These are phyloP conservation scores for Morpho deidamia DNA, from an alignment of 2,888 invertebrate genomes.

Conservation along the genomic window DNA sequence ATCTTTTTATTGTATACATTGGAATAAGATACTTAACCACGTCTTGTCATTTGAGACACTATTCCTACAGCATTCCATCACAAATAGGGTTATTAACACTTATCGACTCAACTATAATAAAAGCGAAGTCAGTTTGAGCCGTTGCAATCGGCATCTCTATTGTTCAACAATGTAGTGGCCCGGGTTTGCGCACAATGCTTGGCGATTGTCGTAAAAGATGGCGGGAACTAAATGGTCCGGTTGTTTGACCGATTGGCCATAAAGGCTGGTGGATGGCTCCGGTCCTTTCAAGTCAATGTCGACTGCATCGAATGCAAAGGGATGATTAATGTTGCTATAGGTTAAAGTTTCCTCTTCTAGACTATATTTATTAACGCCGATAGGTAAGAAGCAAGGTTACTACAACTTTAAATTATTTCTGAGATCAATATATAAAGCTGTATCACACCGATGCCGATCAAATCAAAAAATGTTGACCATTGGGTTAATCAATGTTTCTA, in stretches of 20 bases:
- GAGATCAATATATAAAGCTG: no score
- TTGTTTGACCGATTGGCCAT: conserved; percentile 58
- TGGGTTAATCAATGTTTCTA: no score
- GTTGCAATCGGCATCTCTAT: conserved; percentile 38
- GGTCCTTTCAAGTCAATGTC: conserved; percentile 40
- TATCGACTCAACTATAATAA: conserved; percentile 27
- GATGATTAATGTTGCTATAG: conserved; percentile 46
- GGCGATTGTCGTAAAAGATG: conserved; percentile 53
- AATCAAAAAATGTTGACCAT: no score
- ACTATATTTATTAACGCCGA: conserved; percentile 37
- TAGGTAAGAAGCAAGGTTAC: conserved; percentile 8
- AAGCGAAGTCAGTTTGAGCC: conserved; percentile 33
- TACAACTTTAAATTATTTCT: conserved; percentile 7
- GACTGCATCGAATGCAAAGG: conserved; percentile 41
- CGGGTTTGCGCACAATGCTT: conserved; percentile 44
- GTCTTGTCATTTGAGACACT: neutral
- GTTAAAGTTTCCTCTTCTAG: conserved; percentile 36
- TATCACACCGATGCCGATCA: no score
- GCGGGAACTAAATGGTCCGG: conserved; percentile 59
- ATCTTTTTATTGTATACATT: no score
- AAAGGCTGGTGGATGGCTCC: conserved; percentile 42
- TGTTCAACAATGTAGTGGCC: conserved; percentile 40
- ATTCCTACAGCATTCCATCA: conserved; percentile 37
- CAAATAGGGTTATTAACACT: conserved; percentile 27
- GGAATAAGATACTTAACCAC: no score